Conservation (phyloP, 2,797 vertebrate genomes). For the Coendou prehensilis region DNA sequence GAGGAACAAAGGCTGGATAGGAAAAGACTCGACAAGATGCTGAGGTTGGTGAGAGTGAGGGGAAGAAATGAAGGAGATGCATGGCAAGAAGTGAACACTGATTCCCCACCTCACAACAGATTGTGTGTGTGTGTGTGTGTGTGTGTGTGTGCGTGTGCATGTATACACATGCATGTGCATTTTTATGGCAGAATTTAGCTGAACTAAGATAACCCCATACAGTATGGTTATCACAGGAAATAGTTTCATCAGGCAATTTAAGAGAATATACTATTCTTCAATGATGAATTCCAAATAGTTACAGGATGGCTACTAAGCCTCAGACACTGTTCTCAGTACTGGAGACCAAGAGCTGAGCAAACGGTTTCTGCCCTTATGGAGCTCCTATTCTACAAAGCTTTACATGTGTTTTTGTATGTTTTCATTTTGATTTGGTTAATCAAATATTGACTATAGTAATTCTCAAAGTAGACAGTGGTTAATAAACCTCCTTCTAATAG, state of each 20-base stretch:
- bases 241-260: not conserved
- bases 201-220: not conserved
- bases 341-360: not conserved
- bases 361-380: too few species aligned
- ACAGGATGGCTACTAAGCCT: not conserved
- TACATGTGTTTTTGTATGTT: not conserved
- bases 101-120: too few species aligned
- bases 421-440: not conserved
- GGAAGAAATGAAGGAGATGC: not conserved
- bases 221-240: not conserved
- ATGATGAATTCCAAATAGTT: not conserved
- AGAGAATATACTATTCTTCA: not conserved
- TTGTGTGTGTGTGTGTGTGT: not conserved
- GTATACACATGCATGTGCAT: not conserved
- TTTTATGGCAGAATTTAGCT: not conserved
- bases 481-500: not conserved
- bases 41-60: not conserved
- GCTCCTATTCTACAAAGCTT: not conserved
- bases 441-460: not conserved
- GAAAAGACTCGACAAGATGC: not conserved
- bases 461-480: not conserved
- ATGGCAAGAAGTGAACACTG: not conserved
- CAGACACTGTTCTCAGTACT: not conserved
- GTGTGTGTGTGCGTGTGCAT: accelerated
- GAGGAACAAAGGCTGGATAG: not conserved